phyloP scores from a whole-genome alignment of 1,140 invertebrate species.

The Drosophila sp. region DNA sequence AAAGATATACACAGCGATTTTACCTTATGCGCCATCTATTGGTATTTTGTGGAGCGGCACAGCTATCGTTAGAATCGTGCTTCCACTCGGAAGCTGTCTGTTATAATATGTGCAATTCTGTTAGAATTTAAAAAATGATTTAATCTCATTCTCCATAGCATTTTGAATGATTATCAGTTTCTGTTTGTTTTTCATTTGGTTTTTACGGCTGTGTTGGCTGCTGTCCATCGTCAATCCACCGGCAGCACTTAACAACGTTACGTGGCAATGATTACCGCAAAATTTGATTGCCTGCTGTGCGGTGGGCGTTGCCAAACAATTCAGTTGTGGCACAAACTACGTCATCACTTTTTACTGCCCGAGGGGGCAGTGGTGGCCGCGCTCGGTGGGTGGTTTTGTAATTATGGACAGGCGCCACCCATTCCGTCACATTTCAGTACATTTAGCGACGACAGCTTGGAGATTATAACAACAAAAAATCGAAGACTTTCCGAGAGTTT shows the following conservation, averaged over 20 bases:
- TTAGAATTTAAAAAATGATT: conserved; percentile 21
- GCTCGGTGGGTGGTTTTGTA: conserved; percentile 70
- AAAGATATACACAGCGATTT: too few relatives aligned
- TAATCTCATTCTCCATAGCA: background rate
- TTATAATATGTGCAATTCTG: background rate
- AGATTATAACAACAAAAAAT: conserved; percentile 63
- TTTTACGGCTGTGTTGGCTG: conserved; percentile 41
- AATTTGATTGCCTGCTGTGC: conserved; percentile 63
- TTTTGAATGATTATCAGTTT: background rate
- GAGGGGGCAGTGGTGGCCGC: conserved; percentile 23
- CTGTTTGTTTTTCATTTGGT: conserved; percentile 14
- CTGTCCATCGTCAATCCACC: conserved; percentile 38
- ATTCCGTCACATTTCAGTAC: conserved; percentile 41
- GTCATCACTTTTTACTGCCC: conserved; percentile 78
- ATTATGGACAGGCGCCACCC: conserved; percentile 72
- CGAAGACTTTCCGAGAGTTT: conserved; percentile 38
- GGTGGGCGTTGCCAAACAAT: conserved; percentile 79
- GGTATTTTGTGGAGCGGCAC: background rate
- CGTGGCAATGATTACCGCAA: conserved; percentile 67
- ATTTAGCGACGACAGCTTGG: conserved; percentile 35
- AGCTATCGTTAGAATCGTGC: conserved; percentile 10
- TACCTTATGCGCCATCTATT: conserved; percentile 8
- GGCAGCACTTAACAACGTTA: conserved; percentile 59
- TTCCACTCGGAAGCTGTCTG: conserved; percentile 6
- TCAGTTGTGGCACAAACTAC: conserved; percentile 74